Base-by-base conservation (phyloP, 2,888 invertebrate species). In the Pristionchus mayeri region DNA sequence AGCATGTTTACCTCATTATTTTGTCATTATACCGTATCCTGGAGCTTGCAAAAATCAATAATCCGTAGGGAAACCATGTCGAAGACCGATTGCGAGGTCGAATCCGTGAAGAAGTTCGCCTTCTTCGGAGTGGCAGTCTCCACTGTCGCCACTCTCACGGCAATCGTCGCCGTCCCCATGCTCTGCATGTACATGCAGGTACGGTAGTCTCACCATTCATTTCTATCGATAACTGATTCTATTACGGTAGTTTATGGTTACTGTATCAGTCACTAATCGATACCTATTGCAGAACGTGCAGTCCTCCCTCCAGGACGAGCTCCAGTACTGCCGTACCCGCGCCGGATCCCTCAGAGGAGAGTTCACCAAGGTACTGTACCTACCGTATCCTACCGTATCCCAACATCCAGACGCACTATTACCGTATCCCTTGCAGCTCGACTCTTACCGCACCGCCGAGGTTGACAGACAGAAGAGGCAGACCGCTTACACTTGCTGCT, bases 71-170 rank as follows among this genome's bases (percentile, higher is more conserved):
- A 54, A n/a, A 54, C 63, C 63, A 63, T 27, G 63, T 63, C 27
- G 9, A 63, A 63, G 63, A 63, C 63, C n/a, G 63, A 63, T 18
- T 27, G 27, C 63, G 63, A 63, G 18, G 92, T 91, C 54, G 90
- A 91, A 82, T 86, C 87, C 63, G 88, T 90, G 81, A 90, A 91
- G 87, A 89, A 88, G 85, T 87, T 92, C 85, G 92, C 92, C 87
- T 92, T 92, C 88, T 89, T 90, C 87, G 92, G 91, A 11, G 87
- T 90, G 71, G 81, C 86, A 52, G 85, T 90, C 34, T 86, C 85
- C 78, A 89, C 89, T 24, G 86, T 90, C 27, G 88, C 90, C 50
- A 87, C 87, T 18, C 57, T 90, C 11, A 87, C 88, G 24, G 89
- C 89, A 57, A 86, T 87, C 40, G 83, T 90, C 37, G 84, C 86